These are phyloP conservation scores for Fistularia tabacaria DNA, from an alignment of 2,797 vertebrate species.

Conservation along the genomic window DNA sequence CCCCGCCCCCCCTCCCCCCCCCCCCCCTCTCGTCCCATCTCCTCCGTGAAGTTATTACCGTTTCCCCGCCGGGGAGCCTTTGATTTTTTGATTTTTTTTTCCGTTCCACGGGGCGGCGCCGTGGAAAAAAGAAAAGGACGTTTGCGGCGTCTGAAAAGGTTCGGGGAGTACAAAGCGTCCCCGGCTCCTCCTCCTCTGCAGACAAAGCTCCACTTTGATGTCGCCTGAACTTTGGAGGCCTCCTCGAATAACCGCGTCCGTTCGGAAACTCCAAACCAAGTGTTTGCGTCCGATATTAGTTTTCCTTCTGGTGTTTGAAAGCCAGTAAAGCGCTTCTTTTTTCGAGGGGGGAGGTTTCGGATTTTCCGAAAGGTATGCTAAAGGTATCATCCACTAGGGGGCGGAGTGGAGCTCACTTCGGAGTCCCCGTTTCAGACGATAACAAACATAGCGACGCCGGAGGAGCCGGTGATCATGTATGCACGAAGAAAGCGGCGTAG, in stretches of 20 bases:
- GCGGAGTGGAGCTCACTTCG: too few relatives aligned
- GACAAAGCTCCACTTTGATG: conserved; percentile 53
- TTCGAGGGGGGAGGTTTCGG: too few relatives aligned
- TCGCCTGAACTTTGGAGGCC: conserved; percentile 40
- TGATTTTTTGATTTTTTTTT: not conserved
- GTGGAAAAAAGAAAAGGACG: not conserved
- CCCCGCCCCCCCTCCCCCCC: conserved; percentile 36
- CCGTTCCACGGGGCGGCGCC: conserved; percentile 5
- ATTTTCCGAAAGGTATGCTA: too few relatives aligned
- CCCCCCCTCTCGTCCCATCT: too few relatives aligned
- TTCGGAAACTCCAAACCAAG: too few relatives aligned
- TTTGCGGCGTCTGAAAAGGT: conserved; percentile 17
- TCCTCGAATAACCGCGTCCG: conserved; percentile 33
- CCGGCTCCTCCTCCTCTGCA: conserved; percentile 43
- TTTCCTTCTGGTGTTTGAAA: not conserved
- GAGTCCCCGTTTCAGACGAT: too few relatives aligned
- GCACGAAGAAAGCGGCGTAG: too few relatives aligned
- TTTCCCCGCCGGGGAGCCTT: conserved; percentile 5
- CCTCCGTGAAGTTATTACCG: conserved; percentile 26
- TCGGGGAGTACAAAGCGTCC: conserved; percentile 49
- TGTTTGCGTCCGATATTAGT: conserved; percentile 31
- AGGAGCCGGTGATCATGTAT: too few relatives aligned
- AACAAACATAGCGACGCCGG: too few relatives aligned
- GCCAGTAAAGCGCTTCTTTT: too few relatives aligned
- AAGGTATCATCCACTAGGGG: too few relatives aligned